Evolutionary conservation across 1,140 invertebrate genomes (phyloP), one percentile per base, ranked within the genome.

Genomic region (Calliphora vicina): DNA sequence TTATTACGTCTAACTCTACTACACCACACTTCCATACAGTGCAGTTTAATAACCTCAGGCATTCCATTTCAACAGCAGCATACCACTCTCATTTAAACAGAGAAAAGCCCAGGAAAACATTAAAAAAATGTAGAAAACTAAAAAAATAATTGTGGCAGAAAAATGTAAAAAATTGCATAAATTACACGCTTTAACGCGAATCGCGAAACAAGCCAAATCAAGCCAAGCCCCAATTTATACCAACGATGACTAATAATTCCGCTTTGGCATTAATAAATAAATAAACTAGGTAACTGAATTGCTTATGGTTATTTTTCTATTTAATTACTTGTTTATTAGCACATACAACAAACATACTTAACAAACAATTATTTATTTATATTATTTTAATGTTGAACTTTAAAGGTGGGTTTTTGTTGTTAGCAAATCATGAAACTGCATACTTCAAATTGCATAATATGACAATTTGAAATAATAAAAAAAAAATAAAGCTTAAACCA

Each of bases 401-500:
- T 67, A 67, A 67, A 67, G n/a, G 61, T 23, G 20, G n/a, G 9
- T 23, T 67, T 23, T 67, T 67, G 23, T 20, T 25, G 45, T 12
- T 43, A 43, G 45, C 17, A 10, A 23, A 23, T 67, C 23, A 1
- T 67, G n/a, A 67, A 67, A 23, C 5, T 67, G 61, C 61, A 67
- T 67, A 23, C 5, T 67, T 67, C 12, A 67, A 67, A 67, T 67
- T 67, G 61, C 61, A 67, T 67, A 67, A 67, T 67, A 23, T 25
- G 61, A 67, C 61, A 23, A 20, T 20, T 67, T 67, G 9, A 67
- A 67, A 67, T 67, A 20, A 20, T 67, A 67, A 57, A 57, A n/a
- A n/a, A n/a, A n/a, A n/a, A n/a, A n/a, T n/a, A n/a, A 57, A 57
- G 45, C 45, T 57, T 57, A 57, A 67, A 67, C 61, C 61, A 67